Percentiles rank a stretch among this genome's conserved stretches.
These are phyloP conservation scores for Sclerodermus sp. DNA, from an alignment of 2,888 invertebrate genomes.

Conservation along the genomic window DNA sequence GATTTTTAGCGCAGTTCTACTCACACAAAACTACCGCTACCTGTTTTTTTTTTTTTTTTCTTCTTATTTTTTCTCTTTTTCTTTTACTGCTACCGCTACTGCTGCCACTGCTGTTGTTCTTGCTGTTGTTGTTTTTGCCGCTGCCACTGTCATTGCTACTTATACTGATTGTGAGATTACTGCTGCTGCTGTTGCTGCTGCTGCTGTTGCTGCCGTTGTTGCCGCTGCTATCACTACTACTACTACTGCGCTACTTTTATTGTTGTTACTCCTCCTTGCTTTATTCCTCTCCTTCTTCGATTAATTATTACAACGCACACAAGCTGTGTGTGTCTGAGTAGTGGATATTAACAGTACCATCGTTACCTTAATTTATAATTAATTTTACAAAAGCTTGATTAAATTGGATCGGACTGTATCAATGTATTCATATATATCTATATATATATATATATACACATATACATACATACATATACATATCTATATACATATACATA, in stretches of 20 bases:
- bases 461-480: constrained; percentile 50
- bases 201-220: no score
- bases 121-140: no score
- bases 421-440: constrained; percentile 54
- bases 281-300: no score
- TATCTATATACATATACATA: constrained; percentile 54
- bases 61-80: constrained; percentile 8
- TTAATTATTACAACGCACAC: no score
- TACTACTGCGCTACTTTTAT: no score
- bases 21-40: neutral
- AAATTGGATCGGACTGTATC: constrained; percentile 57
- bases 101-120: no score
- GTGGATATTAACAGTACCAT: constrained; percentile 50
- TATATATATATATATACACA: constrained; percentile 52
- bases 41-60: constrained; percentile 11
- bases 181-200: no score
- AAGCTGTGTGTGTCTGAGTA: no score
- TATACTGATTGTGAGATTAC: no score
- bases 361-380: constrained; percentile 48
- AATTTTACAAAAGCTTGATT: constrained; percentile 57
- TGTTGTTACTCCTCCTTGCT: no score
- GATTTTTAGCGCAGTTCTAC: constrained; percentile 34
- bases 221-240: no score
- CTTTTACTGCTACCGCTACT: constrained; percentile 16
- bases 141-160: no score